Conservation (phyloP, 2,797 vertebrate genomes). For the Lacerta bilineata region DNA sequence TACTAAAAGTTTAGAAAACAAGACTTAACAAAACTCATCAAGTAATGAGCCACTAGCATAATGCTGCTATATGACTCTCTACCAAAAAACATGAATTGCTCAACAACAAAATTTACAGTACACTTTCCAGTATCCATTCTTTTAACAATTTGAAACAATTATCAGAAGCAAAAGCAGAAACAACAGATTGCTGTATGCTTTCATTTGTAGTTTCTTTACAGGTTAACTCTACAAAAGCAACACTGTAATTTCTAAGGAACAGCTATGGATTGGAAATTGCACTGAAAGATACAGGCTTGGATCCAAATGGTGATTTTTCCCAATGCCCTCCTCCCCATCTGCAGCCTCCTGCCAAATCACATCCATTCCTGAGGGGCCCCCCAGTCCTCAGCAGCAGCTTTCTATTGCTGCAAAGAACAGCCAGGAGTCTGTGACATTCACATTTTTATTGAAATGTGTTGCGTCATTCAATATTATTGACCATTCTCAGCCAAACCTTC, state of each 20-base stretch:
- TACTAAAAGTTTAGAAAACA: not conserved
- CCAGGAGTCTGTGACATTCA: not conserved
- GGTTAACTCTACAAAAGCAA: not conserved
- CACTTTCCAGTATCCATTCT: not conserved
- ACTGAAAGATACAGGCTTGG: not conserved
- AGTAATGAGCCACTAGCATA: not conserved
- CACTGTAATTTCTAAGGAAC: not conserved
- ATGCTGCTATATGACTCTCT: not conserved
- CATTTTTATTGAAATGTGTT: not conserved
- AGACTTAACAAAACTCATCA: too few species aligned
- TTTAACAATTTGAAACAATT: not conserved
- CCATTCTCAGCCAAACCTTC: not conserved
- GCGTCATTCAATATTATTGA: not conserved
- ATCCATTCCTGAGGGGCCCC: too few species aligned
- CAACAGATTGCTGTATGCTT: not conserved
- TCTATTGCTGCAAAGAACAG: not conserved
- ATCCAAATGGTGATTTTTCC: not conserved
- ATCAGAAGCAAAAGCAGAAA: not conserved
- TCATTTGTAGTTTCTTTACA: not conserved
- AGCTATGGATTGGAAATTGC: not conserved
- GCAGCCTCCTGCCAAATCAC: not conserved
- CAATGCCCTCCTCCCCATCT: not conserved
- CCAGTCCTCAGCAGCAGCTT: not conserved
- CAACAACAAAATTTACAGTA: not conserved
- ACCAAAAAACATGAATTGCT: not conserved